phyloP scores from a whole-genome alignment of 2,113 vertebrate genomes.

The Chunga burmeisteri region DNA sequence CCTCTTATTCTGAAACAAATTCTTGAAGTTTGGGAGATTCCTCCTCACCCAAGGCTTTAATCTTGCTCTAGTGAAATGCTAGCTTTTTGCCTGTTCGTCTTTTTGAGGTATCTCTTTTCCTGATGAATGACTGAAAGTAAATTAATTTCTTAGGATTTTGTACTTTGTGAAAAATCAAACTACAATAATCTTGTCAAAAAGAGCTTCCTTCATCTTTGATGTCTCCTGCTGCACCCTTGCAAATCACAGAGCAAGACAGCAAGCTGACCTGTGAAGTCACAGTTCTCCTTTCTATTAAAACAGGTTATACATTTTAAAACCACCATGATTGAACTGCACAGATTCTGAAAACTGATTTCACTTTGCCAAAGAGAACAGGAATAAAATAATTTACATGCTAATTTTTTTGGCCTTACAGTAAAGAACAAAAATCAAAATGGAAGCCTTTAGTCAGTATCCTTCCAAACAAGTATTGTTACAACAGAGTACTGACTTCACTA shows the following conservation, averaged over 20 bases:
- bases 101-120: neutral
- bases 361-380: neutral
- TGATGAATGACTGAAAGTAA: neutral
- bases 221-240: neutral
- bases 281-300: neutral
- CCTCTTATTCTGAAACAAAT: neutral
- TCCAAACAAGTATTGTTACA: neutral
- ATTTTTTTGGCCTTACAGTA: neutral
- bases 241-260: neutral
- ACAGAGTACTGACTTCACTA: neutral
- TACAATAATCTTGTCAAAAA: neutral
- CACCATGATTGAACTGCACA: neutral
- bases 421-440: neutral
- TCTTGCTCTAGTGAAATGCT: neutral
- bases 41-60: neutral
- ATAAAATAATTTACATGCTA: neutral
- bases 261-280: neutral
- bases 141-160: neutral
- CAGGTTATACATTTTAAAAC: neutral
- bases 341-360: neutral
- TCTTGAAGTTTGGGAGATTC: neutral
- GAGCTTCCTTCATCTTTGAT: neutral
- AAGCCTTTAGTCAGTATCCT: neutral
- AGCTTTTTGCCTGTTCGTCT: neutral
- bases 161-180: neutral